Percentiles rank a stretch among this genome's conserved stretches.
Conservation (phyloP, 2,888 invertebrate genomes). For the Labia minor region DNA sequence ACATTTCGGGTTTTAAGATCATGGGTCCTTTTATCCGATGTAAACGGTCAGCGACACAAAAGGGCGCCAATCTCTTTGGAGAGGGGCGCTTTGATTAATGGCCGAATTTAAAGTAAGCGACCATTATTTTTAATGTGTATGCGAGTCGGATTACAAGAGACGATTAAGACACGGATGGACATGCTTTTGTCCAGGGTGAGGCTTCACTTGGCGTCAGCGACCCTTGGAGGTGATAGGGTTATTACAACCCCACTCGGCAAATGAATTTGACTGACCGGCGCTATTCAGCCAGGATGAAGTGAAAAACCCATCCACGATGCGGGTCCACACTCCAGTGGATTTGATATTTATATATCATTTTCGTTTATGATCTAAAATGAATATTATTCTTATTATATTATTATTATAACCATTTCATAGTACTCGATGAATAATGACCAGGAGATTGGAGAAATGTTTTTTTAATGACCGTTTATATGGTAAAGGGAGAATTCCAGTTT, state of each 20-base stretch:
- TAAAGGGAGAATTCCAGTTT: too few relatives aligned
- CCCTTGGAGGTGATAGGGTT: background rate
- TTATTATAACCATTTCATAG: background rate
- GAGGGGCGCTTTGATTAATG: slow-evolving; percentile 1
- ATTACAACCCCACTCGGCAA: background rate
- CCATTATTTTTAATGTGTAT: slow-evolving; percentile 3
- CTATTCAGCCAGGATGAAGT: background rate
- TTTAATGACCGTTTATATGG: background rate
- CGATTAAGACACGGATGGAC: slow-evolving; percentile 8
- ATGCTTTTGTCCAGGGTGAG: background rate
- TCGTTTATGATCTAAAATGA: background rate
- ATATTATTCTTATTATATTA: background rate
- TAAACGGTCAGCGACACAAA: too few relatives aligned
- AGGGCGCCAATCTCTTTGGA: background rate
- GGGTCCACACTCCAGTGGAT: background rate
- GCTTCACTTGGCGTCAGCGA: background rate
- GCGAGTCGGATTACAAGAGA: slow-evolving; percentile 3
- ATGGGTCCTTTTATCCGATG: too few relatives aligned
- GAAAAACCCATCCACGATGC: slow-evolving; percentile 6
- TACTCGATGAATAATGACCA: background rate
- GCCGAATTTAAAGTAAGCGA: background rate
- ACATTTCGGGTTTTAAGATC: too few relatives aligned
- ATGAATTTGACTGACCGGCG: background rate
- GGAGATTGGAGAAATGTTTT: background rate
- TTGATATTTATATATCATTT: background rate